Base-by-base conservation (phyloP, 2,113 vertebrate genomes). In the Notothenia rossii region DNA sequence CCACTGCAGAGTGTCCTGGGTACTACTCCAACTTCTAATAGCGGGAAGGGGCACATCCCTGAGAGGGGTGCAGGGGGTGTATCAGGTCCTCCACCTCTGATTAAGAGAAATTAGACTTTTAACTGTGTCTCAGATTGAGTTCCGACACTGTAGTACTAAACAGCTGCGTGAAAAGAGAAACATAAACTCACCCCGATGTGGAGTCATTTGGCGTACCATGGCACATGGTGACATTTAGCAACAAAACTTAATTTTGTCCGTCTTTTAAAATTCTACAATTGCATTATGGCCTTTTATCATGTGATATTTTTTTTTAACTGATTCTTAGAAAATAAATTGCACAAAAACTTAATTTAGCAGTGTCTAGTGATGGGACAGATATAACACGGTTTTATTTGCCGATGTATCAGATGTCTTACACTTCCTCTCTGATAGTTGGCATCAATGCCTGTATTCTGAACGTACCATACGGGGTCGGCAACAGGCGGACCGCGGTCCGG, bases 101-200 rank as follows among this genome's bases (percentile, higher is more conserved):
- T 54, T 46, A 17, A 61, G 48, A 48, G 48, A 14, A 40, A 40
- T 54, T 59, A 74, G 53, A 62, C 63, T 33, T 18, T 25, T 72
- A 72, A 72, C 75, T 55, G n/a, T 4, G 62, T 46, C 36, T 79
- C 73, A 81, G 50, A n/a, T 20, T 12, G 22, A 49, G 71, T 64
- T 71, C 50, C 79, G 65, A 78, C 48, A 60, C 73, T 7, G 8
- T 14, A 7, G 72, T 36, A 2, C 45, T n/a, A 67, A 85, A 77
- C 82, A 85, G 79, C 79, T 87, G 85, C 79, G 55, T 3, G 25
- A 25, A 75, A n/a, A 76, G 43, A 43, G 18, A 53, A 72, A 70
- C 73, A 60, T 45, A 15, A 2, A 25, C 56, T 79, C 49, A 45
- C 3, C 12, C 8, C 14, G 10, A 10, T 1, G 25, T 1, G 55